Conservation (phyloP, 2,888 invertebrate species). For the Drosophila nr. perissopoda region DNA sequence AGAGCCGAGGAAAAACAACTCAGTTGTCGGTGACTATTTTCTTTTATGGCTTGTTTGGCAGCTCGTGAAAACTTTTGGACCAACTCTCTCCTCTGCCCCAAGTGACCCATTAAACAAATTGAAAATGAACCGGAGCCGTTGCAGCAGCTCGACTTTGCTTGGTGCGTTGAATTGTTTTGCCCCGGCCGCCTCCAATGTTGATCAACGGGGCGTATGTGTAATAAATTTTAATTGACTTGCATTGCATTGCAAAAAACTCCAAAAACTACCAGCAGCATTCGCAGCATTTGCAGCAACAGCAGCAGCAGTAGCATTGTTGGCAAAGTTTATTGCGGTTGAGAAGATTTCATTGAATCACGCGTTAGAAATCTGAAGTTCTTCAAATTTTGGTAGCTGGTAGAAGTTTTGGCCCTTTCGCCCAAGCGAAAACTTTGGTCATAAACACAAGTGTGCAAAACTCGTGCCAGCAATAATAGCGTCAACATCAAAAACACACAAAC, state of each 20-base stretch:
- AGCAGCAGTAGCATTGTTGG: conserved; percentile 32
- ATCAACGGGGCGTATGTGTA: conserved; percentile 70
- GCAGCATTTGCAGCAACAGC: conserved; percentile 1
- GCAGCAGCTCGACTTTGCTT: conserved; percentile 25
- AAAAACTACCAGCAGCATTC: conserved; percentile 14
- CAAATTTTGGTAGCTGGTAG: conserved; percentile 27
- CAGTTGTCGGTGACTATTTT: conserved; percentile 57
- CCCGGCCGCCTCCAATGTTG: conserved; percentile 3
- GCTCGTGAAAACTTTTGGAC: conserved; percentile 69
- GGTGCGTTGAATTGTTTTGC: conserved; percentile 4
- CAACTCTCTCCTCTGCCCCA: conserved; percentile 46
- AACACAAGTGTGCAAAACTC: conserved; percentile 64
- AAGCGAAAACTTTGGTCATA: conserved; percentile 65
- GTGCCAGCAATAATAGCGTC: conserved; percentile 35
- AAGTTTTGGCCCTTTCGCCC: conserved; percentile 34
- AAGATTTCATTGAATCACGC: conserved; percentile 54
- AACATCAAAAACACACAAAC: conserved; percentile 13
- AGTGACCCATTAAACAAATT: conserved; percentile 80
- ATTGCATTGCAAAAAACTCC: conserved; percentile 58
- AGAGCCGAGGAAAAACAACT: background rate
- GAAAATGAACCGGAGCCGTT: conserved; percentile 62
- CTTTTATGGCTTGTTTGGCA: conserved; percentile 77
- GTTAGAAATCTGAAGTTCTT: conserved; percentile 60
- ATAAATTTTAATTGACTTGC: conserved; percentile 78
- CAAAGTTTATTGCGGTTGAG: conserved; percentile 54